A percentile compares a stretch with the other conserved stretches of the same genome.
These are phyloP conservation scores for Euleptes europaea DNA, from an alignment of 2,113 vertebrate species.

Conservation along the genomic window DNA sequence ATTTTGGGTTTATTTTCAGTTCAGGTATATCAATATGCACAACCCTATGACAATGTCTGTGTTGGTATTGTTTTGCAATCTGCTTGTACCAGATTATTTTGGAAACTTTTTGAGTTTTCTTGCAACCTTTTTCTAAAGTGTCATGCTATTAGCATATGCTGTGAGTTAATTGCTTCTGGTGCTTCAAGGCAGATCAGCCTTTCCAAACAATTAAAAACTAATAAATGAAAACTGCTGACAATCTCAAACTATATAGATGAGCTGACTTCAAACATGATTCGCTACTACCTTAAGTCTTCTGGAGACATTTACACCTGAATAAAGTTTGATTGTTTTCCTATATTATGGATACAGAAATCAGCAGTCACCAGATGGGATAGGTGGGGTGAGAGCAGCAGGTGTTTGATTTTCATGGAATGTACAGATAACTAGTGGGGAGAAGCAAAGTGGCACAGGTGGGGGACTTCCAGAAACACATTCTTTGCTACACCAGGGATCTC, in stretches of 20 bases:
- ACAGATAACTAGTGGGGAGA: neutral
- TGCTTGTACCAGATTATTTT: constrained; percentile 21
- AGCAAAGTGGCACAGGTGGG: neutral
- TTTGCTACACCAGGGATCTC: neutral
- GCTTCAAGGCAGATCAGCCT: constrained; percentile 44
- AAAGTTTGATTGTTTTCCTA: neutral
- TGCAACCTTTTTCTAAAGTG: constrained; percentile 28
- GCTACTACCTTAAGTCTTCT: neutral
- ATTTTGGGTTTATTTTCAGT: too few species aligned
- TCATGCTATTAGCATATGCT: constrained; percentile 36
- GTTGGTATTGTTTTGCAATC: constrained; percentile 29
- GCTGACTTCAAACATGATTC: neutral
- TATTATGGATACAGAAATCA: too few species aligned
- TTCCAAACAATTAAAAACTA: constrained; percentile 31
- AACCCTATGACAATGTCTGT: too few species aligned
- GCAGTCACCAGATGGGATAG: neutral
- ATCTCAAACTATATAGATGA: neutral
- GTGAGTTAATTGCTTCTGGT: constrained; percentile 47
- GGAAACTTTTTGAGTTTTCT: constrained; percentile 31
- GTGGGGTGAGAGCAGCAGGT: neutral
- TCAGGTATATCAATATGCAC: too few species aligned
- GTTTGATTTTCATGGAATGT: neutral
- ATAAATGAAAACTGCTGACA: constrained; percentile 30
- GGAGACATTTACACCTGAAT: neutral
- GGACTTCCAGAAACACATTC: neutral